A percentile compares a stretch with the other conserved stretches of the same genome.
These are phyloP conservation scores for Lottia gigantea DNA, from an alignment of 2,888 invertebrate species.

Conservation along the genomic window DNA sequence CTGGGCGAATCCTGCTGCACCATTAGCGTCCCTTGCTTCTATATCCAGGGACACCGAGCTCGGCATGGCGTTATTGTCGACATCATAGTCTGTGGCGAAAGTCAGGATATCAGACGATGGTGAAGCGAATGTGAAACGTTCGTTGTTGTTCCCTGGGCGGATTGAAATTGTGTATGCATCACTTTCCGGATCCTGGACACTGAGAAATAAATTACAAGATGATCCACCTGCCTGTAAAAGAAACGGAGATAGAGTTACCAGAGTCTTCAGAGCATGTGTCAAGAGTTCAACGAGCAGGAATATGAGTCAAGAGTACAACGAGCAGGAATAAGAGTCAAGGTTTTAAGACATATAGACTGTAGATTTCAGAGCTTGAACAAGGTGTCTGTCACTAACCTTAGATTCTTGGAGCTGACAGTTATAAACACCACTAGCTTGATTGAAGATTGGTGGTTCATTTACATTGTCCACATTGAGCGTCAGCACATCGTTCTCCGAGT, in stretches of 20 bases:
- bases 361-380: too few relatives aligned
- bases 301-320: too few relatives aligned
- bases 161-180: neutral
- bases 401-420: neutral
- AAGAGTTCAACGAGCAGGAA: too few relatives aligned
- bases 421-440: neutral
- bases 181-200: neutral
- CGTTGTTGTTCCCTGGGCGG: neutral
- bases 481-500: slow-evolving; percentile 6
- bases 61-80: neutral
- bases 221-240: neutral
- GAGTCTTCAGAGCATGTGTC: too few relatives aligned
- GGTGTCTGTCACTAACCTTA: neutral
- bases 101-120: neutral
- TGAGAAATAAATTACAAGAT: neutral
- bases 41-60: neutral
- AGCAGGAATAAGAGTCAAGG: too few relatives aligned
- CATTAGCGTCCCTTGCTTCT: neutral
- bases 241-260: neutral
- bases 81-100: neutral
- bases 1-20: neutral
- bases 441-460: slow-evolving; percentile 5
- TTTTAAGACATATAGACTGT: too few relatives aligned
- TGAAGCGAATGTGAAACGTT: neutral
- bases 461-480: slow-evolving; percentile 11